Conservation (phyloP, 2,888 invertebrate species). For the Cataglyphis altisquamis region DNA sequence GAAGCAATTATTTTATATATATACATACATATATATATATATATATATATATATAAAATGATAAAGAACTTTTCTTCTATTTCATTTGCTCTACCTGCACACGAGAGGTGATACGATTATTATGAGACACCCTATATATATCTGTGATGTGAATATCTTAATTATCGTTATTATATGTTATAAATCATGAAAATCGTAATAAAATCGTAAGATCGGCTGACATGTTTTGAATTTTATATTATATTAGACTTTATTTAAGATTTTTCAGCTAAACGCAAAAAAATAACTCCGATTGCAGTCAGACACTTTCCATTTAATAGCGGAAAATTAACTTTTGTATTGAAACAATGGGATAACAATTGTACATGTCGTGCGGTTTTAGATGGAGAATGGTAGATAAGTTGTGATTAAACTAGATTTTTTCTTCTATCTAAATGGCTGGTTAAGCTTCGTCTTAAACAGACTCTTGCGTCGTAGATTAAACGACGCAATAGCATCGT, state of each 20-base stretch:
- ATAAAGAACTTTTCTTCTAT: too few relatives aligned
- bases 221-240: not conserved
- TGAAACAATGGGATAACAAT: not conserved
- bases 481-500: too few relatives aligned
- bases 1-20: too few relatives aligned
- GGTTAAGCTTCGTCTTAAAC: too few relatives aligned
- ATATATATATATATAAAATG: too few relatives aligned
- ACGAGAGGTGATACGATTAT: too few relatives aligned
- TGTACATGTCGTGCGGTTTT: not conserved
- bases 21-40: too few relatives aligned
- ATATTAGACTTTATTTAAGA: not conserved
- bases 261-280: not conserved
- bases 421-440: too few relatives aligned
- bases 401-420: not conserved
- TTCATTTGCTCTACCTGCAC: too few relatives aligned
- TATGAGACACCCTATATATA: too few relatives aligned
- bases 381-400: not conserved
- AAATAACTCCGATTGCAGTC: not conserved
- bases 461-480: too few relatives aligned
- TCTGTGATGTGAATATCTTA: not conserved
- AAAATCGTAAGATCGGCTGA: not conserved
- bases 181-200: not conserved
- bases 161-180: not conserved
- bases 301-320: slow-evolving; percentile 25
- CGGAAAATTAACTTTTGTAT: not conserved